Evolutionary conservation across 2,888 invertebrate genomes (phyloP).

Genomic region (Phania funesta): DNA sequence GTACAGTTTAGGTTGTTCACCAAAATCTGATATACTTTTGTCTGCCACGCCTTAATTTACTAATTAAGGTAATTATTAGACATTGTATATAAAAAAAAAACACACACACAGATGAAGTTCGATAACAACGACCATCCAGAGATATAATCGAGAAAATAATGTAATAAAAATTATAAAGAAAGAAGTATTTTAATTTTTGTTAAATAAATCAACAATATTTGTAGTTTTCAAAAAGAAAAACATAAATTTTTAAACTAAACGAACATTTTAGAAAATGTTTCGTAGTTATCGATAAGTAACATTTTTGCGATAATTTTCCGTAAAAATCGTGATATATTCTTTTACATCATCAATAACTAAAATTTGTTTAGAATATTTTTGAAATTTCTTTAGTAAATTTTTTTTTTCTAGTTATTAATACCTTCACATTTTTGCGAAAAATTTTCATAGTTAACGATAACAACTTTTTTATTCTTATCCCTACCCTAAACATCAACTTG

Average conservation of each 20-base stretch:
- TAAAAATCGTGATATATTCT: too few species aligned
- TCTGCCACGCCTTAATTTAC: conserved; percentile 39
- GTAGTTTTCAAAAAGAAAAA: too few species aligned
- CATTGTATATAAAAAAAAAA: conserved; percentile 5
- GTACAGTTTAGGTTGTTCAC: conserved; percentile 39
- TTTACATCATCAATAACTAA: not conserved
- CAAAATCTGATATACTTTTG: not conserved
- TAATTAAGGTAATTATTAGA: conserved; percentile 21
- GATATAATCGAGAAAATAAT: not conserved
- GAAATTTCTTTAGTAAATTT: too few species aligned
- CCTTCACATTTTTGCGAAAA: not conserved
- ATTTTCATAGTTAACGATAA: not conserved
- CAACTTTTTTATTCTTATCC: too few species aligned
- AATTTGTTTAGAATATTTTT: not conserved
- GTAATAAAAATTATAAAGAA: not conserved
- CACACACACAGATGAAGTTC: not conserved
- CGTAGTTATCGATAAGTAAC: not conserved
- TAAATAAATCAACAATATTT: too few species aligned
- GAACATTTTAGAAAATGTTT: not conserved
- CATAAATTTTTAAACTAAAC: too few species aligned
- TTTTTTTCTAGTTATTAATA: not conserved
- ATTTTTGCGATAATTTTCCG: too few species aligned
- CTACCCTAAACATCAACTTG: too few species aligned
- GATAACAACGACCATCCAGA: not conserved
- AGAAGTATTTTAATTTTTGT: too few species aligned